Conservation (phyloP, 2,797 vertebrate species). For the Muscicapa striata region DNA sequence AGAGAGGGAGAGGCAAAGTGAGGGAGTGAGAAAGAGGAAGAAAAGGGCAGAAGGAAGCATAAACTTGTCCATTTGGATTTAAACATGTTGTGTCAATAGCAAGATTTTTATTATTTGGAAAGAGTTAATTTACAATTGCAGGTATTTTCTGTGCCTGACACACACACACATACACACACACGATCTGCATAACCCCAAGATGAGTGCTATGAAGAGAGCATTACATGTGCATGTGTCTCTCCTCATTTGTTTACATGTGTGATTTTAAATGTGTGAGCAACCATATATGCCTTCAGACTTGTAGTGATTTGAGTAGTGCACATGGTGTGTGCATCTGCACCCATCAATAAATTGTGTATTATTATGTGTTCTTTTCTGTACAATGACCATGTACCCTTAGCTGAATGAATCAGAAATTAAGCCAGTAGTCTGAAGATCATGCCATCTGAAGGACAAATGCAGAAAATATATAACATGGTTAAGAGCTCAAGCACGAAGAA, state of each 20-base stretch:
- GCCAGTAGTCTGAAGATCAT: background rate
- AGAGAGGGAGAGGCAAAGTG: conserved; percentile 30
- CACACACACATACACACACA: background rate
- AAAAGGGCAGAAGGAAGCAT: conserved; percentile 44
- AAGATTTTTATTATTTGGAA: conserved; percentile 38
- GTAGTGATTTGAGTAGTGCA: background rate
- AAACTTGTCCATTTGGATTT: conserved; percentile 51
- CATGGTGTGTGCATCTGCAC: background rate
- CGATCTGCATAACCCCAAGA: background rate
- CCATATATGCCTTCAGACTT: background rate
- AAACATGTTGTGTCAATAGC: background rate
- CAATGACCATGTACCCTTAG: background rate
- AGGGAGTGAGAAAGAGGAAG: conserved; percentile 40
- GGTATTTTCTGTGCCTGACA: background rate
- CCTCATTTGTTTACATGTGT: conserved; percentile 6
- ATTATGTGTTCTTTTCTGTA: background rate
- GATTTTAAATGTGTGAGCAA: conserved; percentile 7
- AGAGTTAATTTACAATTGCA: conserved; percentile 1
- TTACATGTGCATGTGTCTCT: background rate
- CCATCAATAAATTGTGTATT: background rate
- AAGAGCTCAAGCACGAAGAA: background rate
- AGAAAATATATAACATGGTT: background rate
- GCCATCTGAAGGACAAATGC: conserved; percentile 35
- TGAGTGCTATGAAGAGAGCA: background rate
- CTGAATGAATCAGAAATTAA: conserved; percentile 24